Evolutionary conservation across 2,888 invertebrate genomes (phyloP), one percentile per base, ranked within the genome.

Genomic region (Lochmaea capreae): DNA sequence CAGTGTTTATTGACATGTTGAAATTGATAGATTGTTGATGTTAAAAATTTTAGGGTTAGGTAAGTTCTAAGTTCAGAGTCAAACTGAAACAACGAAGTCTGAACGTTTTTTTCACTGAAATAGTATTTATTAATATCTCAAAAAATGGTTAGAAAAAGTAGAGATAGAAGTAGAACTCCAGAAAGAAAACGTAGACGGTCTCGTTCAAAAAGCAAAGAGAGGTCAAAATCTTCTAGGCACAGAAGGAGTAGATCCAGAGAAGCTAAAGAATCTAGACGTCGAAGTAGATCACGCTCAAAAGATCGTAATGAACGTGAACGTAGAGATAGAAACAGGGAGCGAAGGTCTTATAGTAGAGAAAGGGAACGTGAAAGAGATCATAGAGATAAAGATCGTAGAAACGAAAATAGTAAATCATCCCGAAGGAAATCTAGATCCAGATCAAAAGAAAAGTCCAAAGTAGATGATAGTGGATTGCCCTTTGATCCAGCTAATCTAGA

Each of bases 401-500:
- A 87, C 86, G 88, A 90, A 57, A 90, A 89, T 75, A 91, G 91
- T 83, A 65, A 91, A 90, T 26, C 88, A 77, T 80, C 85, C 39
- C 83, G 86, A 73, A 78, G 86, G 9, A 84, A 84, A 68, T 85
- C 87, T n/a, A 81, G 86, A 65, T 85, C 87, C n/a, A 80, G 86
- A 52, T 86, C 88, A 11, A 81, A 81, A 59, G 86, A 86, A 63
- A 86, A 86, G 78, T 84, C 88, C 39, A 92, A 92, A 84, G 88
- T 89, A 59, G 91, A 91, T 76, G 89, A 89, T 71, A 78, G 84
- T 42, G 90, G 90, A 65, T 86, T 91, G 76, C 91, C 93, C 42
- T 94, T 94, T 87, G 93, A 94, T 82, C 92, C 92, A 33, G 92
- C 93, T 8, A 91, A 92, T 84, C 89, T 92, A 76, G 94, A 94